Percentiles rank a stretch among this genome's conserved stretches.
These are phyloP conservation scores for Acholoe squamosa DNA, from an alignment of 2,888 invertebrate species.

Conservation along the genomic window DNA sequence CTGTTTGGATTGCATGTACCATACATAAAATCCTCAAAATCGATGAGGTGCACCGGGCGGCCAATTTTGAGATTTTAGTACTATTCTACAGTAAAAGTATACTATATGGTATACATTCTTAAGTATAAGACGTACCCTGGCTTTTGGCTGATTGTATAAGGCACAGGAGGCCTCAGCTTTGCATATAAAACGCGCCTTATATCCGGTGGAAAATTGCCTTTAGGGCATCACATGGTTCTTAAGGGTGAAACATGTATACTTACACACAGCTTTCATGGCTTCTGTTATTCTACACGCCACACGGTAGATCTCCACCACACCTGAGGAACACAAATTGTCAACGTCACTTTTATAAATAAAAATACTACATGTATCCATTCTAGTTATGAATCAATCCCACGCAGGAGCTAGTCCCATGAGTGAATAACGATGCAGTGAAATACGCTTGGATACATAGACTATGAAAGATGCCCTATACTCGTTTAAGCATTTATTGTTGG, in stretches of 20 bases:
- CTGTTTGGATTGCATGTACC: too few relatives aligned
- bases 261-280: constrained; percentile 58
- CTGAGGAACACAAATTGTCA: constrained; percentile 50
- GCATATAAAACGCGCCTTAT: not conserved
- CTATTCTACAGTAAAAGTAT: not conserved
- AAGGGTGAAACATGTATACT: not conserved
- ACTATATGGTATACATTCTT: not conserved
- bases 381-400: too few relatives aligned
- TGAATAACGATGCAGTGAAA: too few relatives aligned
- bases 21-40: too few relatives aligned
- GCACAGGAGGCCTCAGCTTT: not conserved
- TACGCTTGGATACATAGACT: too few relatives aligned
- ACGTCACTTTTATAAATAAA: too few relatives aligned
- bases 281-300: constrained; percentile 79
- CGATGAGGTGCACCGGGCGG: too few relatives aligned
- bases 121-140: not conserved
- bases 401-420: too few relatives aligned
- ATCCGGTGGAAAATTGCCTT: not conserved
- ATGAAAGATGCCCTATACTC: too few relatives aligned
- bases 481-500: too few relatives aligned
- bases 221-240: not conserved
- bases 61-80: too few relatives aligned
- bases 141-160: not conserved
- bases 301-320: constrained; percentile 79
- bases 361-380: too few relatives aligned